Percentiles rank a stretch among this genome's conserved stretches.
phyloP scores from a whole-genome alignment of 1,140 invertebrate genomes.

The Oppia nitens region DNA sequence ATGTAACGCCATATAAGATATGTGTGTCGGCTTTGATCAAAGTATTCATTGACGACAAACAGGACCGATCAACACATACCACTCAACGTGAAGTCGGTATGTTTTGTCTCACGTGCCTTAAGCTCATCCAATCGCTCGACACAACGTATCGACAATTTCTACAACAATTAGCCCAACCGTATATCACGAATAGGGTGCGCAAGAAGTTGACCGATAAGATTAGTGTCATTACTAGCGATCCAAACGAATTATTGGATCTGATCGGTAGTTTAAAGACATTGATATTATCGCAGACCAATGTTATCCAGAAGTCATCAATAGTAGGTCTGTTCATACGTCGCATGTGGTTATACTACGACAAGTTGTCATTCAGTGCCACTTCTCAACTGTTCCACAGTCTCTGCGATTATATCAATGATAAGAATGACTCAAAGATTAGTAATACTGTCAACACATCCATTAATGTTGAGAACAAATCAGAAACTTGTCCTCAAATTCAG shows the following conservation, averaged over 20 bases:
- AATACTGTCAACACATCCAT: background rate
- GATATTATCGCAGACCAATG: background rate
- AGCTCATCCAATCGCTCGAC: slow-evolving; percentile 5
- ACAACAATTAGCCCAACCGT: background rate
- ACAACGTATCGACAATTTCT: background rate
- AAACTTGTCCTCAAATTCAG: background rate
- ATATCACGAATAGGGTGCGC: background rate
- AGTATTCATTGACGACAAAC: background rate
- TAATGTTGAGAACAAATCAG: too few species aligned
- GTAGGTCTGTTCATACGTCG: slow-evolving; percentile 6
- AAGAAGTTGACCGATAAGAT: background rate
- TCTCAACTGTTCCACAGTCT: slow-evolving; percentile 1
- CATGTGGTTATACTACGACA: slow-evolving; percentile 5
- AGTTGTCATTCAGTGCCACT: background rate
- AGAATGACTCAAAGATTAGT: background rate
- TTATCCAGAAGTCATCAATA: background rate
- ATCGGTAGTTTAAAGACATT: background rate
- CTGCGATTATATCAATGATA: background rate
- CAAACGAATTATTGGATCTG: background rate
- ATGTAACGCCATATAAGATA: slow-evolving; percentile 7
- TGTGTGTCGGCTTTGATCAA: background rate
- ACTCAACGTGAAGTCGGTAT: slow-evolving; percentile 6
- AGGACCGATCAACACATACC: background rate
- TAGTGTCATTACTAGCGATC: background rate
- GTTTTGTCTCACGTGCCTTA: slow-evolving; percentile 3